A percentile compares a stretch with the other conserved stretches of the same genome.
phyloP scores from a whole-genome alignment of 1,140 invertebrate species.

The Hesperophylax magnus region DNA sequence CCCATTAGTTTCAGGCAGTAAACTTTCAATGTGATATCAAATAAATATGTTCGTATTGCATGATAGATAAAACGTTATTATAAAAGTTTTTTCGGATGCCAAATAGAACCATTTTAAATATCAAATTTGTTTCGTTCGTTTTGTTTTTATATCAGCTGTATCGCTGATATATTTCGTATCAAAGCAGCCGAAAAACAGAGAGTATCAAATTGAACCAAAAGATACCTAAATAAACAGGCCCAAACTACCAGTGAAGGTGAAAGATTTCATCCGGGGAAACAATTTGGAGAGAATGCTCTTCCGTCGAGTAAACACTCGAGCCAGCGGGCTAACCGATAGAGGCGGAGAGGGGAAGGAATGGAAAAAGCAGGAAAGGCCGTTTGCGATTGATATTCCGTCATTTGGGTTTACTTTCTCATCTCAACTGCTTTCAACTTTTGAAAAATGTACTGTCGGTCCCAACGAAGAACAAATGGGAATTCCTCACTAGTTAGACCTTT shows the following conservation, averaged over 20 bases:
- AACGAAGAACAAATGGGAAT: neutral
- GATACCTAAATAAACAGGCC: too few species aligned
- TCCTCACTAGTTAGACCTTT: neutral
- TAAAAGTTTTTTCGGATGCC: too few species aligned
- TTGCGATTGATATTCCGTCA: slow-evolving; percentile 18
- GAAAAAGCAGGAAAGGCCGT: neutral
- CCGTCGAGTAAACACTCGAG: slow-evolving; percentile 4
- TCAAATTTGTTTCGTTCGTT: too few species aligned
- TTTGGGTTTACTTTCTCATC: neutral
- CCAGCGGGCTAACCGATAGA: neutral
- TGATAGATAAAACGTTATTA: too few species aligned
- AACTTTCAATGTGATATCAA: too few species aligned
- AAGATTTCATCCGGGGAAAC: slow-evolving; percentile 4
- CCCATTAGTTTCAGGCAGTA: too few species aligned
- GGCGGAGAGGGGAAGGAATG: neutral
- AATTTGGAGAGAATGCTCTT: slow-evolving; percentile 11
- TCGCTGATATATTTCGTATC: too few species aligned
- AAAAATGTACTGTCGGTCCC: too few species aligned
- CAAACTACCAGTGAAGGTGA: neutral
- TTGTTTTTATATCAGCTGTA: too few species aligned
- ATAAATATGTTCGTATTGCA: too few species aligned
- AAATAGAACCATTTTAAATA: too few species aligned
- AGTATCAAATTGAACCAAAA: neutral
- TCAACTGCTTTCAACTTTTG: too few species aligned
- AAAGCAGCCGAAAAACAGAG: neutral